A percentile compares a stretch with the other conserved stretches of the same genome.
Conservation (phyloP, 2,797 vertebrate genomes). For the Manis crassicaudata region DNA sequence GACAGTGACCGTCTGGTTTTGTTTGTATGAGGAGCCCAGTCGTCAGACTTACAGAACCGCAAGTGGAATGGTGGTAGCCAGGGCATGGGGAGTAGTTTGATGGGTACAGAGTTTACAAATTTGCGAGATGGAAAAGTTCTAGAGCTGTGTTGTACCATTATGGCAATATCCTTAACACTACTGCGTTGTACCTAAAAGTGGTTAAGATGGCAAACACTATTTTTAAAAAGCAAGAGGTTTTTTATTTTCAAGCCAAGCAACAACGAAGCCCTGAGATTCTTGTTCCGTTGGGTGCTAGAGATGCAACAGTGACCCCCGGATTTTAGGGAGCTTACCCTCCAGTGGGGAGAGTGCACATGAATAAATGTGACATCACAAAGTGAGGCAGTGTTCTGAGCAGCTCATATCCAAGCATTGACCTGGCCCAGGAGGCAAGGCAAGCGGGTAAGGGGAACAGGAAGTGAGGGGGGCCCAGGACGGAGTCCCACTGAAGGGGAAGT, state of each 20-base stretch:
- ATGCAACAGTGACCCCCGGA: not conserved
- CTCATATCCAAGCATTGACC: rapidly evolving
- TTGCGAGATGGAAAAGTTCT: not conserved
- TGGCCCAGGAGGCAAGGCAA: not conserved
- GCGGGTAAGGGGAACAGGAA: too few relatives aligned
- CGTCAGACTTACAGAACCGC: not conserved
- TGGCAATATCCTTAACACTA: too few relatives aligned
- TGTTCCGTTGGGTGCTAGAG: not conserved
- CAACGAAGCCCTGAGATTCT: not conserved
- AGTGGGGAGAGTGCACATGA: rapidly evolving
- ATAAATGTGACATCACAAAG: rapidly evolving
- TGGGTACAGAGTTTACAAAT: not conserved
- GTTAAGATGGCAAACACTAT: not conserved
- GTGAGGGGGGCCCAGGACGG: not conserved
- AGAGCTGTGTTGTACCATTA: not conserved
- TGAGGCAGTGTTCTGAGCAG: rapidly evolving
- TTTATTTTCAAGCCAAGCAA: too few relatives aligned
- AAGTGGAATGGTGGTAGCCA: too few relatives aligned
- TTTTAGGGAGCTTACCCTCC: not conserved
- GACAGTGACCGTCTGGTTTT: not conserved
- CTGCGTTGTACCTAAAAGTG: not conserved
- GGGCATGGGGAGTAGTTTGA: too few relatives aligned
- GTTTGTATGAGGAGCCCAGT: not conserved
- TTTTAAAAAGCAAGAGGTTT: not conserved
- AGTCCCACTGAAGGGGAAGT: not conserved